Evolutionary conservation across 2,797 vertebrate species (phyloP), one percentile per base, ranked within the genome.

Genomic region (Chromobotia macracanthus): DNA sequence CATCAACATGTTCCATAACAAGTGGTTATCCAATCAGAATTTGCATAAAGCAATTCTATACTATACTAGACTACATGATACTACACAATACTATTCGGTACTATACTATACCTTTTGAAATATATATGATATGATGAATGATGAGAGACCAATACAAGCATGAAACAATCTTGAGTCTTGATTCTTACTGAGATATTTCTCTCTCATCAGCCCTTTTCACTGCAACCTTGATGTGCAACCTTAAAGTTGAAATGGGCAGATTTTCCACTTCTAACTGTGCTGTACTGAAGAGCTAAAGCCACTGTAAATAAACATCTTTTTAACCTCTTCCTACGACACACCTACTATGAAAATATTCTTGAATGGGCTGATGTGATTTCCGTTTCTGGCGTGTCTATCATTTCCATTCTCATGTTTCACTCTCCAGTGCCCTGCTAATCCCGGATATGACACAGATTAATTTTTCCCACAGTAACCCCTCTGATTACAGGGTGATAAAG

Each of bases 281-380:
- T 87, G 44, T 81, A 80, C 65, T 66, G 66, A 75, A 35, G 12
- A 72, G 76, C 75, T 75, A 23, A 83, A 87, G 19, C 51, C 51
- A 71, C 74, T 80, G 75, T 69, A 86, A 87, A 83, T 88, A 86
- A 87, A 87, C 82, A 86, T 74, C 64, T 74, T 82, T 67, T 83
- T 83, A 70, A 85, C 80, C 74, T 83, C 83, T 88, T 75, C 85
- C 87, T 82, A 83, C 66, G 88, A 28, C 87, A 91, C 89, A 89
- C 91, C 92, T 92, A 86, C 82, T 89, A 90, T 88, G 84, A 92
- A 91, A 93, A 92, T 89, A 91, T 84, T 86, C 83, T 64, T 86
- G 55, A 88, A 84, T 88, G 71, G 60, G 78, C 81, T 88, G 78
- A 72, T 80, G 85, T 67, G 75, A 85, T 88, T 92, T 93, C 89